A percentile compares a stretch with the other conserved stretches of the same genome.
These are phyloP conservation scores for Halictus quadricinctus DNA, from an alignment of 2,888 invertebrate genomes.

Conservation along the genomic window DNA sequence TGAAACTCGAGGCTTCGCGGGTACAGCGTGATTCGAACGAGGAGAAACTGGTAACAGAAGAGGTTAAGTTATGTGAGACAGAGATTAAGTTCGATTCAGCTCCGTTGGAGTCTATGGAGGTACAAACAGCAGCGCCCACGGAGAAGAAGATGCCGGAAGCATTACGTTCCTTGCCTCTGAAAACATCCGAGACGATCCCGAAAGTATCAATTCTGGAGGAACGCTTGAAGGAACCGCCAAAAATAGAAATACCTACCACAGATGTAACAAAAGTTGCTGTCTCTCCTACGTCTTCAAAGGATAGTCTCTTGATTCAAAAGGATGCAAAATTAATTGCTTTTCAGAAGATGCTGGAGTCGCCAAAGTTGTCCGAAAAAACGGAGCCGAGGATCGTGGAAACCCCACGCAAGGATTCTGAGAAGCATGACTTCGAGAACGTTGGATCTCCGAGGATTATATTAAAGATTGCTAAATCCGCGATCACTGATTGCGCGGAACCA, in stretches of 20 bases:
- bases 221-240: slow-evolving; percentile 77
- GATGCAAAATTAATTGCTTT: slow-evolving; percentile 70
- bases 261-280: slow-evolving; percentile 71
- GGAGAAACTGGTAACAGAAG: neutral
- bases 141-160: slow-evolving; percentile 4
- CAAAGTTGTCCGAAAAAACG: slow-evolving; percentile 62
- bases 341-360: slow-evolving; percentile 74
- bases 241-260: slow-evolving; percentile 77
- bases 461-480: slow-evolving; percentile 80
- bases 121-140: neutral
- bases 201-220: slow-evolving; percentile 78
- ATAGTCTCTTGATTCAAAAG: slow-evolving; percentile 75
- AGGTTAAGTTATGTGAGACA: neutral
- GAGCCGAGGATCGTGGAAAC: slow-evolving; percentile 74
- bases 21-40: slow-evolving; percentile 22
- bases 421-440: slow-evolving; percentile 77
- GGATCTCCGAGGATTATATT: slow-evolving; percentile 80
- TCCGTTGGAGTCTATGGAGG: slow-evolving; percentile 20
- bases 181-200: slow-evolving; percentile 69
- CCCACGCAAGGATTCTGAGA: slow-evolving; percentile 76
- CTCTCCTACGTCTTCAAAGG: slow-evolving; percentile 71
- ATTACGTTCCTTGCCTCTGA: slow-evolving; percentile 42
- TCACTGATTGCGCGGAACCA: slow-evolving; percentile 79
- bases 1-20: slow-evolving; percentile 53
- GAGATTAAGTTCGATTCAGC: neutral